Evolutionary conservation across 2,113 vertebrate species (phyloP).

Genomic region (Nesogale talazaci): DNA sequence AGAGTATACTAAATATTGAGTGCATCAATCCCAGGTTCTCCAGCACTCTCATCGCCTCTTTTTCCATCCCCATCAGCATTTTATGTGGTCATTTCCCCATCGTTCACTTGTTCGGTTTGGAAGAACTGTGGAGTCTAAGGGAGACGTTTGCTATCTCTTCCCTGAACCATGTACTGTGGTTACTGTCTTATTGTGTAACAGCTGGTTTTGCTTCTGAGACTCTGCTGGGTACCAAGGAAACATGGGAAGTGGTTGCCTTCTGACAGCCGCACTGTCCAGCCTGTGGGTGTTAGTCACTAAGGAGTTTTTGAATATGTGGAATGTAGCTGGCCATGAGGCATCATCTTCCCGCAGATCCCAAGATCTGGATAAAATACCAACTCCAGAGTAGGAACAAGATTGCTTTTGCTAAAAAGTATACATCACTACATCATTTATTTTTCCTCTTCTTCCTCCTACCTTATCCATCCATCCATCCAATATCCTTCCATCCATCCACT

Average conservation of each 20-base stretch:
- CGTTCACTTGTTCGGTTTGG: not conserved
- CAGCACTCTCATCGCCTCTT: not conserved
- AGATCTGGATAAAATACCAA: not conserved
- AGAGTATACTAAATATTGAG: not conserved
- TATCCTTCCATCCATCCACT: not conserved
- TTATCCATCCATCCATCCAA: not conserved
- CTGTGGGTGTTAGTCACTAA: constrained; percentile 70
- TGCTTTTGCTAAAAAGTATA: not conserved
- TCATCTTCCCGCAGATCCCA: constrained; percentile 11
- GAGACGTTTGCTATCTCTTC: not conserved
- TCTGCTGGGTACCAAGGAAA: constrained; percentile 47
- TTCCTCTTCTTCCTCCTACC: not conserved
- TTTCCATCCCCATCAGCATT: not conserved
- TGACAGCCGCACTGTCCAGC: not conserved
- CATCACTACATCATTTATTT: not conserved
- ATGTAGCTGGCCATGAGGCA: not conserved
- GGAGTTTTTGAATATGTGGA: not conserved
- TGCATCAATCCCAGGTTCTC: not conserved
- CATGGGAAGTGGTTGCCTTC: constrained; percentile 42
- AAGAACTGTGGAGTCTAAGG: not conserved
- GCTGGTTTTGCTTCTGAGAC: not conserved
- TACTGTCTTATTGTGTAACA: not conserved
- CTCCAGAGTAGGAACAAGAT: not conserved
- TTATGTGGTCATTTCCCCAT: not conserved
- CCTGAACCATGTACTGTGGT: not conserved